Percentiles rank a stretch among this genome's conserved stretches.
These are phyloP conservation scores for Hylia prasina DNA, from an alignment of 2,113 vertebrate genomes.

Conservation along the genomic window DNA sequence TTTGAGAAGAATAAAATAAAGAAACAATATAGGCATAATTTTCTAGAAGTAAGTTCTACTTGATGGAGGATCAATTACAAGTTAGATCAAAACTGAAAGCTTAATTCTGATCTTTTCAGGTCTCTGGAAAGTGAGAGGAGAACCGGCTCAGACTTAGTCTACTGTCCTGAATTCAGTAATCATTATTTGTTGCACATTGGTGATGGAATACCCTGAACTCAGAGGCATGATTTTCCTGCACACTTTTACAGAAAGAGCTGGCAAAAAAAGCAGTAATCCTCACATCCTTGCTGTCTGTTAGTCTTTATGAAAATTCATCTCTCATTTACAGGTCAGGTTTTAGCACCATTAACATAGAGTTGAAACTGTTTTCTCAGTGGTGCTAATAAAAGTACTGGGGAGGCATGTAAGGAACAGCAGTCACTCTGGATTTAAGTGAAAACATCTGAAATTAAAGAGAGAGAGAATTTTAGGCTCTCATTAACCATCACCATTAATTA, in stretches of 20 bases:
- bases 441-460: background rate
- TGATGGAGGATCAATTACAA: background rate
- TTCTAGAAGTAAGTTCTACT: background rate
- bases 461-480: background rate
- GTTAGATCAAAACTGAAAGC: background rate
- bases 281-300: background rate
- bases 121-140: background rate
- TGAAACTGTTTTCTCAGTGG: background rate
- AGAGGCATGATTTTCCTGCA: background rate
- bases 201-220: background rate
- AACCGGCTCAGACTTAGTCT: background rate
- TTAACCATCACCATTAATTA: background rate
- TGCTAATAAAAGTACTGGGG: background rate
- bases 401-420: background rate
- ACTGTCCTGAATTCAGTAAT: background rate
- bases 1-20: background rate
- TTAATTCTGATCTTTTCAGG: background rate
- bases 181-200: background rate
- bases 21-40: background rate
- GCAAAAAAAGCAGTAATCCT: background rate
- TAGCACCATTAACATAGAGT: background rate
- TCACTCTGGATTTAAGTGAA: background rate
- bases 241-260: background rate
- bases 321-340: background rate
- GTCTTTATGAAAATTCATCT: background rate